Conservation (phyloP, 1,140 invertebrate species). For the Drosophila ananassae region DNA sequence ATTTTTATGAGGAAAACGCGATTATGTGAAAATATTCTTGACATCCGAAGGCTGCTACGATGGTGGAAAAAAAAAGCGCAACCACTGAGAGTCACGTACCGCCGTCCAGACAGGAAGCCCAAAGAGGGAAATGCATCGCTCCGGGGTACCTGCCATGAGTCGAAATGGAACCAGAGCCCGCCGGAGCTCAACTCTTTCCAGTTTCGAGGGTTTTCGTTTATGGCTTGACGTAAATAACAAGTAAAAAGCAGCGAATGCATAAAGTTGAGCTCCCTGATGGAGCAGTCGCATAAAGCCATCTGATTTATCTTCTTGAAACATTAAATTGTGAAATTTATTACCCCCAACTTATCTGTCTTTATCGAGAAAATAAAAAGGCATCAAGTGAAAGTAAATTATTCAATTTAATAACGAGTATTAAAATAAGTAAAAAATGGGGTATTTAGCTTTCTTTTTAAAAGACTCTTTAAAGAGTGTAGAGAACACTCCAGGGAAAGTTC, state of each 20-base stretch:
- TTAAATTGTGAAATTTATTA: constrained; percentile 8
- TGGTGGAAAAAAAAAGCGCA: constrained; percentile 6
- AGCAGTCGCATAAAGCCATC: constrained; percentile 7
- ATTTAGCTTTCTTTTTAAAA: too few relatives aligned
- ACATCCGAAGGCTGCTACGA: constrained; percentile 36
- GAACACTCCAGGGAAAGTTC: too few relatives aligned
- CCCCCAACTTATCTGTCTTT: background rate
- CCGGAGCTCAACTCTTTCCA: constrained; percentile 10
- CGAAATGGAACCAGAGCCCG: constrained; percentile 19
- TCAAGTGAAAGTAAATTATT: background rate
- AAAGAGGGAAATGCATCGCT: constrained; percentile 34
- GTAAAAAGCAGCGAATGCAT: constrained; percentile 19
- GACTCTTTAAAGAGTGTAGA: too few relatives aligned
- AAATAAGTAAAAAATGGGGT: too few relatives aligned
- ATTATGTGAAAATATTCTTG: constrained; percentile 43
- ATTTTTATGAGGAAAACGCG: constrained; percentile 19
- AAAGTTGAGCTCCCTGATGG: constrained; percentile 31
- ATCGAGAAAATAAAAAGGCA: background rate
- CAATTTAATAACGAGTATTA: background rate
- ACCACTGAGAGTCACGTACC: constrained; percentile 31
- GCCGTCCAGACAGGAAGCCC: constrained; percentile 18
- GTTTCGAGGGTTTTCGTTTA: constrained; percentile 28
- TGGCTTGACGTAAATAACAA: constrained; percentile 43
- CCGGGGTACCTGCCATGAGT: constrained; percentile 1
- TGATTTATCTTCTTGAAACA: background rate